These are phyloP conservation scores for Dicranocentrus wangi DNA, from an alignment of 2,888 invertebrate species.

Conservation along the genomic window DNA sequence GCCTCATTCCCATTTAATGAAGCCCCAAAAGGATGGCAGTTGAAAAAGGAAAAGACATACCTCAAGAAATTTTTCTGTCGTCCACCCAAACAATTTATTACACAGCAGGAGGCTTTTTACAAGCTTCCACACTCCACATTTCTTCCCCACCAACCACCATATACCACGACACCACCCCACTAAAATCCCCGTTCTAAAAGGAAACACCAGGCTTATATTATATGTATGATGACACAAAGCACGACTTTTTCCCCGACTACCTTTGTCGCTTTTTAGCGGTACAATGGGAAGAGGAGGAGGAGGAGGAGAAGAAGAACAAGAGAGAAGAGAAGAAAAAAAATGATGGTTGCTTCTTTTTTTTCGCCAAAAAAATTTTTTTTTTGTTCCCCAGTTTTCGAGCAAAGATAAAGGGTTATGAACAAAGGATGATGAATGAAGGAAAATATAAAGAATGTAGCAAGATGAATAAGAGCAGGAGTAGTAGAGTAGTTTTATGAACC, in stretches of 20 bases:
- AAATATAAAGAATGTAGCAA: slow-evolving; percentile 30
- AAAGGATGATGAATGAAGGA: slow-evolving; percentile 55
- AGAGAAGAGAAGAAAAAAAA: too few species aligned
- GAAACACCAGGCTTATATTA: too few species aligned
- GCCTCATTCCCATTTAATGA: slow-evolving; percentile 40
- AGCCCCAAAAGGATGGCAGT: not conserved
- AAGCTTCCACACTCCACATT: slow-evolving; percentile 22
- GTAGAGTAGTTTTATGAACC: slow-evolving; percentile 61
- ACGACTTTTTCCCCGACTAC: not conserved
- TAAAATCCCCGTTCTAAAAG: too few species aligned
- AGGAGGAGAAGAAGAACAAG: too few species aligned
- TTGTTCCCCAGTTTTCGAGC: not conserved
- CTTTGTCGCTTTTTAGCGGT: not conserved
- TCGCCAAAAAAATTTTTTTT: not conserved
- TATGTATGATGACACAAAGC: not conserved
- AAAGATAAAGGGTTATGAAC: slow-evolving; percentile 28
- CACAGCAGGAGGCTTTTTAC: slow-evolving; percentile 33
- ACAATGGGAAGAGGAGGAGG: too few species aligned
- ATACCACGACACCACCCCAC: too few species aligned
- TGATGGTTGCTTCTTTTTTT: too few species aligned
- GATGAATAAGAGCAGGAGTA: too few species aligned
- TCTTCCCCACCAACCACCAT: too few species aligned
- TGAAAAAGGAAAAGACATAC: slow-evolving; percentile 19
- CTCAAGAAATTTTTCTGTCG: slow-evolving; percentile 30
- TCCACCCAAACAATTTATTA: slow-evolving; percentile 52